Base-by-base conservation (phyloP, 2,888 invertebrate genomes). In the Leptopterna dolabrata region DNA sequence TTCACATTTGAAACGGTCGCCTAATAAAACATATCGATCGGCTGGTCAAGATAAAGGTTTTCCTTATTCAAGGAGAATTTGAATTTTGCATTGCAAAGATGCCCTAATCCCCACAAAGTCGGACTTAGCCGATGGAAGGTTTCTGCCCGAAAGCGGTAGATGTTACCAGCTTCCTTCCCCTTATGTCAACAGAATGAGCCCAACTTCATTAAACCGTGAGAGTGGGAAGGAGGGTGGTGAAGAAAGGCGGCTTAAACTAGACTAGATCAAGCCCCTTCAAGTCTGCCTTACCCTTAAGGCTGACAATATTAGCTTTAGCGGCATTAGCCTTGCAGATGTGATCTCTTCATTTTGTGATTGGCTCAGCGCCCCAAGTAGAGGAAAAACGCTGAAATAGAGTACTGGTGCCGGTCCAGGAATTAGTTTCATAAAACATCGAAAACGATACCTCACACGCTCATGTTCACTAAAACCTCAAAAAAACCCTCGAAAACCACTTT, bases 311-410 rank as follows among this genome's bases (percentile, higher is more conserved):
- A 83, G 83, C 83, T 83, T 70, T 83, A 81, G 51, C 27, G 41
- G 81, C 63, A 83, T 83, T 83, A 71, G 83, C 63, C 63, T 83
- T 83, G 83, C 83, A 83, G 70, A 83, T 83, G 83, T 63, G 83
- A 83, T 83, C 70, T 83, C 83, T 83, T 83, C 83, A 83, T 83
- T 24, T 71, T 29, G 83, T 30, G 71, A 83, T 81, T 30, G 81
- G 51, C 51, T 80, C 80, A n/a, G n/a, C n/a, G n/a, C n/a, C n/a
- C n/a, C n/a, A n/a, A n/a, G n/a, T n/a, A n/a, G n/a, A n/a, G n/a
- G n/a, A n/a, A n/a, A n/a, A n/a, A n/a, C n/a, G n/a, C n/a, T n/a
- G n/a, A n/a, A n/a, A n/a, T n/a, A n/a, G n/a, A n/a, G n/a, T n/a
- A n/a, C n/a, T n/a, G n/a, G n/a, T n/a, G n/a, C n/a, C n/a, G n/a